These are phyloP conservation scores for Phaethon lepturus DNA, from an alignment of 2,113 vertebrate species.

Conservation along the genomic window DNA sequence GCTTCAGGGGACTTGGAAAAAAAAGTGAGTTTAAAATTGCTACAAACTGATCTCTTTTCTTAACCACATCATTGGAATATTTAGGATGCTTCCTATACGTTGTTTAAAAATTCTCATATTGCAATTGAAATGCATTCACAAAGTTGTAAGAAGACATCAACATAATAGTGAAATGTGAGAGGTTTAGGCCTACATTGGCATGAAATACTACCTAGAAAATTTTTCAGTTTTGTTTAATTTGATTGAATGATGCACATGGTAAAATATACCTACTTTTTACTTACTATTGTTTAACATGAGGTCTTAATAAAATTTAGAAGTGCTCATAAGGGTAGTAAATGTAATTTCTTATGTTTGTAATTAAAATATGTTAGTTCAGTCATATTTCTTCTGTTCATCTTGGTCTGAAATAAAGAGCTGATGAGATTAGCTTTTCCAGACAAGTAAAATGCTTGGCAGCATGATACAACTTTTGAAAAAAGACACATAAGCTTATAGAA, in stretches of 20 bases:
- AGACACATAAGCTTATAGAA: not conserved
- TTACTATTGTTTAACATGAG: not conserved
- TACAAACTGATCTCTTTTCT: not conserved
- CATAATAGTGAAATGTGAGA: not conserved
- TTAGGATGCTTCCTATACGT: not conserved
- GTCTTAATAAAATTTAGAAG: not conserved
- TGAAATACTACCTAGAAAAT: not conserved
- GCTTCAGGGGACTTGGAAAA: not conserved
- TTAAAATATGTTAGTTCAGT: not conserved
- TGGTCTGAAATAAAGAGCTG: not conserved
- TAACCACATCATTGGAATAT: not conserved
- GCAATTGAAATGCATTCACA: not conserved
- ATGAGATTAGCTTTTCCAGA: not conserved
- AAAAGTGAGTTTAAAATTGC: not conserved
- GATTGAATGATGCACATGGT: not conserved
- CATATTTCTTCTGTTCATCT: not conserved
- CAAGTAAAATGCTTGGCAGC: not conserved
- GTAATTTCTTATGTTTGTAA: not conserved
- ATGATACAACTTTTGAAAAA: not conserved
- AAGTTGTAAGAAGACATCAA: not conserved
- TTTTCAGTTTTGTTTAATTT: not conserved
- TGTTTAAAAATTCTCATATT: not conserved
- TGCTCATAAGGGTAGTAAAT: not conserved
- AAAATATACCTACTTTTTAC: not conserved
- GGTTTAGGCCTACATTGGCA: not conserved